phyloP scores from a whole-genome alignment of 37 sponge, comb jelly and placozoan genomes.

The Axinella damicornis region DNA sequence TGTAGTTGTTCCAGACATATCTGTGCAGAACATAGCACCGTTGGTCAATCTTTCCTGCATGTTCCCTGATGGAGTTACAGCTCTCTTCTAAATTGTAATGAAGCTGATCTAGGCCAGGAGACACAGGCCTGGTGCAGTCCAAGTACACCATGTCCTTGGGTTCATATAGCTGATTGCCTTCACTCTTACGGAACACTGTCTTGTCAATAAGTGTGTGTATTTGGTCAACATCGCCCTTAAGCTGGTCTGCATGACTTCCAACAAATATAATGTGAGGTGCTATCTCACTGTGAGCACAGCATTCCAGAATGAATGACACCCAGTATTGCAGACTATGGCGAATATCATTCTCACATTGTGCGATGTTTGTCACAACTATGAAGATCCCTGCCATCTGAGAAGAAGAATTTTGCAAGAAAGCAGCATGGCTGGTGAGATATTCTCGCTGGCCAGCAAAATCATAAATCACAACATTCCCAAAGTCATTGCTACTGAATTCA shows the following conservation, averaged over 20 bases:
- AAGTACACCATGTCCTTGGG: too few species aligned
- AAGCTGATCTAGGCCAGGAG: too few species aligned
- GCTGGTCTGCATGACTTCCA: constrained; percentile 29
- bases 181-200: background rate
- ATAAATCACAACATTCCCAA: constrained; percentile 31
- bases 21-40: too few species aligned
- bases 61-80: too few species aligned
- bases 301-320: constrained; percentile 15
- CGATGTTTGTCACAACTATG: constrained; percentile 27
- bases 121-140: too few species aligned
- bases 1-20: background rate
- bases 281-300: background rate
- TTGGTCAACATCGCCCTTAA: background rate
- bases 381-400: constrained; percentile 1
- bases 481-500: constrained; percentile 8
- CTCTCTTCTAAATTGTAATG: too few species aligned
- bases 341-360: constrained; percentile 26
- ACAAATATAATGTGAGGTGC: constrained; percentile 27
- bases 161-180: background rate
- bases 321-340: constrained; percentile 15
- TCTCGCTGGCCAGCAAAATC: constrained; percentile 47
- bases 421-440: constrained; percentile 25
- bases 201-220: background rate
- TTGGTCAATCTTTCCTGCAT: too few species aligned
- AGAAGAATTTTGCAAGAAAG: background rate